These are phyloP conservation scores for Auanema freiburgensis DNA, from an alignment of 2,888 invertebrate genomes.

Conservation along the genomic window DNA sequence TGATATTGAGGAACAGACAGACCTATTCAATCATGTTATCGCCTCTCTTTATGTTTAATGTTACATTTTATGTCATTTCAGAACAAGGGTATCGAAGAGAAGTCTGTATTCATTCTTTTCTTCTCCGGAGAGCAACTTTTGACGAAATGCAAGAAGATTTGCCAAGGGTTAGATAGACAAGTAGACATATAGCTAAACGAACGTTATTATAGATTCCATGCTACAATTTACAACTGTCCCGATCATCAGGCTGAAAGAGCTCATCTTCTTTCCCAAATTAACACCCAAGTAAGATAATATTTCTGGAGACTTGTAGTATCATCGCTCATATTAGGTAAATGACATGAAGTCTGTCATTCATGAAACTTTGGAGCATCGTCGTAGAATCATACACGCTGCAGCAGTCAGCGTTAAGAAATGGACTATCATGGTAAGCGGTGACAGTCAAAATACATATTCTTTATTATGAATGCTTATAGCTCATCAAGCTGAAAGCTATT, in stretches of 20 bases:
- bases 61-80: constrained; percentile 70
- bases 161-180: constrained; percentile 75
- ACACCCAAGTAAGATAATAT: constrained; percentile 71
- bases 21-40: constrained; percentile 27
- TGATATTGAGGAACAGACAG: constrained; percentile 40
- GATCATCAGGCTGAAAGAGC: constrained; percentile 90
- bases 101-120: constrained; percentile 82
- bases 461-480: constrained; percentile 64
- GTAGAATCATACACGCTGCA: constrained; percentile 91
- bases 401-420: constrained; percentile 96
- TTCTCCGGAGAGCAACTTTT: constrained; percentile 92
- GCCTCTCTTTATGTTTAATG: constrained; percentile 46
- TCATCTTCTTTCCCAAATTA: constrained; percentile 92
- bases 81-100: constrained; percentile 79
- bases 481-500: constrained; percentile 96
- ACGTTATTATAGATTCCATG: constrained; percentile 77
- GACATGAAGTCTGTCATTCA: constrained; percentile 91
- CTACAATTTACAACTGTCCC: constrained; percentile 87
- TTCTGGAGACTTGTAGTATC: constrained; percentile 2
- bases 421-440: constrained; percentile 77
- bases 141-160: constrained; percentile 92
- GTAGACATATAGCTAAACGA: not conserved
- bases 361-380: constrained; percentile 95
- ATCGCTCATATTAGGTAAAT: constrained; percentile 91
- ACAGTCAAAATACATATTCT: not conserved